Conservation (phyloP, 1,140 invertebrate species). For the Planococcus citri region DNA sequence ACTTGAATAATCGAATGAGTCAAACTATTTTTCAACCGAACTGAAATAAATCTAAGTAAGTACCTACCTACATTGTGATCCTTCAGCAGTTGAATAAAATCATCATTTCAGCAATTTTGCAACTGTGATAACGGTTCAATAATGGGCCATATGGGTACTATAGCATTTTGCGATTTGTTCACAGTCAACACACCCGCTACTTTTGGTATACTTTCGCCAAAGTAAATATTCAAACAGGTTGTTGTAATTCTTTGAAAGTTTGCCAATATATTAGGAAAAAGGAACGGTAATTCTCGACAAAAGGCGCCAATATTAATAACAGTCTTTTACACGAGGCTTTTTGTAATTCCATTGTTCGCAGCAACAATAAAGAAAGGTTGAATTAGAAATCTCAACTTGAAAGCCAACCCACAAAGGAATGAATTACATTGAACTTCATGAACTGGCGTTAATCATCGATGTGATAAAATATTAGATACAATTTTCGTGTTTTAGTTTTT, state of each 20-base stretch:
- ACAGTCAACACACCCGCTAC: no score
- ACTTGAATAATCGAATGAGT: no score
- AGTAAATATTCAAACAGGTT: constrained; percentile 4
- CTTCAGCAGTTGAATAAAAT: no score
- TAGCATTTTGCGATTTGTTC: no score
- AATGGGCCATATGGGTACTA: no score
- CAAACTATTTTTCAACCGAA: no score
- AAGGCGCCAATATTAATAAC: constrained; percentile 7
- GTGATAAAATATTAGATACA: not conserved
- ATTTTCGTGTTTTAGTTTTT: not conserved
- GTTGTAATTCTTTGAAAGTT: not conserved
- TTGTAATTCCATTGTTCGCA: not conserved
- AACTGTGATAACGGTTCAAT: no score
- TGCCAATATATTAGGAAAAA: constrained; percentile 4
- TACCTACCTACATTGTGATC: no score
- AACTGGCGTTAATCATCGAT: not conserved
- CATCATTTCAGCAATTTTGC: no score
- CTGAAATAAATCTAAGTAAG: no score
- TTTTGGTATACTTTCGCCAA: no score
- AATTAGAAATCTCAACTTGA: not conserved
- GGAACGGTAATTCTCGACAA: constrained; percentile 1
- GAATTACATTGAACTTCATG: not conserved
- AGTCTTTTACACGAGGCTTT: not conserved
- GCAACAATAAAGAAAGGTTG: constrained; percentile 3
- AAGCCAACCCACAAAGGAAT: not conserved